Base-by-base conservation (phyloP, 2,113 vertebrate genomes). In the Motacilla tschutschensis region DNA sequence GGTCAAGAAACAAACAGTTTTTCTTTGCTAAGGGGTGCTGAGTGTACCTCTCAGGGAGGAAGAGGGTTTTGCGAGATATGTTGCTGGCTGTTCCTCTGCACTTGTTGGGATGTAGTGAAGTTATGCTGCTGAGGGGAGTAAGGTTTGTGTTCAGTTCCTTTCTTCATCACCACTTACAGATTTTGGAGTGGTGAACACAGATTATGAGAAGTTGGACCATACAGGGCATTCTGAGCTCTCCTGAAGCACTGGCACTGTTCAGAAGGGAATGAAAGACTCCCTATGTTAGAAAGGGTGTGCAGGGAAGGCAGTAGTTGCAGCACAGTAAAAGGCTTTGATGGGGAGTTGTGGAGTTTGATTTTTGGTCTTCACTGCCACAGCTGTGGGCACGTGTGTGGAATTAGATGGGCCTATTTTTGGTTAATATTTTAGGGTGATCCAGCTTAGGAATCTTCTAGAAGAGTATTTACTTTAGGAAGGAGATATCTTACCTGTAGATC, bases 71-170 rank as follows among this genome's bases (percentile, higher is more conserved):
- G 25, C 4, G 3, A 24, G 57, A 29, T 10, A 12, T 15, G 20
- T 40, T 58, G 47, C 51, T 41, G 44, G 20, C 40, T 7, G 0
- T 57, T 82, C 38, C n/a, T 69, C 66, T 50, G 54, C 19, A 3
- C 15, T 57, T 2, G 0, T 1, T 67, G 54, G 38, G 58, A 35
- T 2, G 11, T 13, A 7, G 5, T 47, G 15, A 43, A 71, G 38
- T 15, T 1, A 0, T 0, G 2, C 22, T 46, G 10, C 28, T 0
- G 0, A 28, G 44, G 29, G 41, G 15, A 48, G 14, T 2, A 2
- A 40, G 43, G 8, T 35, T 40, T 44, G 8, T 57, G 22, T 62
- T 76, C 47, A 7, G 31, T 46, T 48, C 13, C 19, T 41, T 33
- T 51, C 48, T 55, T 3, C 3, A 33, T 69, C 19, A 31, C 41